Percentiles rank a stretch among this genome's conserved stretches.
phyloP scores from a whole-genome alignment of 2,797 vertebrate genomes.

The Phoebastria nigripes region DNA sequence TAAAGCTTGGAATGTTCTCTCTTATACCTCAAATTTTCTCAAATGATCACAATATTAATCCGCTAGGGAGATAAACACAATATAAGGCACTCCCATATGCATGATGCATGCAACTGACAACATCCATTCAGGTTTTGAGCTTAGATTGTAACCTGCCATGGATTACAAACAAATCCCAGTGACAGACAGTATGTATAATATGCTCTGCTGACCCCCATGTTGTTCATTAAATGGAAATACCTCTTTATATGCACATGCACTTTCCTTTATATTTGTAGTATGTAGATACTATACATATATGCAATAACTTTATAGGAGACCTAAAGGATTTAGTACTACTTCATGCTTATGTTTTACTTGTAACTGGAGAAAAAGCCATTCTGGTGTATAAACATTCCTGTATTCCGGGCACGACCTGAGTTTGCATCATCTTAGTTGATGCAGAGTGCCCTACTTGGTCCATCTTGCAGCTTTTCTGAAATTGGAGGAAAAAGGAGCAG shows the following conservation, averaged over 20 bases:
- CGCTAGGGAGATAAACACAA: not conserved
- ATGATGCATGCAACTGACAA: not conserved
- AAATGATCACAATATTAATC: not conserved
- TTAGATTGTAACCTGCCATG: not conserved
- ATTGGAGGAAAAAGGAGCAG: accelerated
- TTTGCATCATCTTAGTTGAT: not conserved
- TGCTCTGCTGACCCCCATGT: not conserved
- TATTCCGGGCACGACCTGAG: not conserved
- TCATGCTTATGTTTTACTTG: not conserved
- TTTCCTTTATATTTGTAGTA: not conserved
- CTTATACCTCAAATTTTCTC: not conserved
- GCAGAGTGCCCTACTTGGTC: not conserved
- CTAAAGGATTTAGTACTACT: not conserved
- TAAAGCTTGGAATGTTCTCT: not conserved
- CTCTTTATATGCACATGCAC: not conserved
- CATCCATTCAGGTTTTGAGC: not conserved
- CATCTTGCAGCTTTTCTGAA: not conserved
- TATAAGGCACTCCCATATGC: not conserved
- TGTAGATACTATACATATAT: not conserved
- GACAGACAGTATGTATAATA: not conserved
- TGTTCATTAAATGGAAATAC: not conserved
- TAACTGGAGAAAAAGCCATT: not conserved
- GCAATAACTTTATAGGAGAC: not conserved
- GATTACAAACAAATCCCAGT: not conserved
- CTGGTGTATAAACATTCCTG: not conserved